These are phyloP conservation scores for Drosophila takahashii DNA, from an alignment of 1,140 invertebrate species.

Conservation along the genomic window DNA sequence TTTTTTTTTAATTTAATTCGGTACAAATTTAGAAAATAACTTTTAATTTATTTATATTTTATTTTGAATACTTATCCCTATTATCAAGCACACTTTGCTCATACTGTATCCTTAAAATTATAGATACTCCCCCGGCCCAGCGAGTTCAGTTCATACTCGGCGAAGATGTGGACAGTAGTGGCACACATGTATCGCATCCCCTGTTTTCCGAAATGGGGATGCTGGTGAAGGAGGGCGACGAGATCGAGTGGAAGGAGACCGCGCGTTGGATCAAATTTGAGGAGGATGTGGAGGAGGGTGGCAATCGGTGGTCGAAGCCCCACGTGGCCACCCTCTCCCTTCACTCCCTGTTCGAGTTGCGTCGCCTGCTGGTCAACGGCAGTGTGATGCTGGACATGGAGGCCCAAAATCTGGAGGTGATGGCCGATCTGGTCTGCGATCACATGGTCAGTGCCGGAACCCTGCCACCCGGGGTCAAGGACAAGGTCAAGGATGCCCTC, in stretches of 20 bases:
- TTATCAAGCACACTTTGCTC: not conserved
- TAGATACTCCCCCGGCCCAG: conserved; percentile 94
- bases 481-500: conserved; percentile 94
- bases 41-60: no score
- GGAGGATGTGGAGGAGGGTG: conserved; percentile 97
- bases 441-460: conserved; percentile 94
- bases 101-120: not conserved
- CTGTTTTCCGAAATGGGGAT: conserved; percentile 99
- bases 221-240: conserved; percentile 93
- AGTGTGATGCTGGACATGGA: conserved; percentile 97
- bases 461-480: conserved; percentile 90
- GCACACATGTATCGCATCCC: conserved; percentile 92
- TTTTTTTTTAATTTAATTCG: not conserved
- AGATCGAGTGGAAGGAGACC: conserved; percentile 98
- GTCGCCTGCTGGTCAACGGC: conserved; percentile 94
- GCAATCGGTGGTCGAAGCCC: conserved; percentile 97
- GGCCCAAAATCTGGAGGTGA: conserved; percentile 92
- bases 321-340: conserved; percentile 96
- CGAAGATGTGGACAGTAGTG: conserved; percentile 96
- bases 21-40: not conserved
- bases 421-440: conserved; percentile 96
- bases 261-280: conserved; percentile 98
- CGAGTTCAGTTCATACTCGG: conserved; percentile 98
- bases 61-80: not conserved
- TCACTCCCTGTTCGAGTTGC: conserved; percentile 95